Base-by-base conservation (phyloP, 2,888 invertebrate genomes). In the Archips crataeganus region DNA sequence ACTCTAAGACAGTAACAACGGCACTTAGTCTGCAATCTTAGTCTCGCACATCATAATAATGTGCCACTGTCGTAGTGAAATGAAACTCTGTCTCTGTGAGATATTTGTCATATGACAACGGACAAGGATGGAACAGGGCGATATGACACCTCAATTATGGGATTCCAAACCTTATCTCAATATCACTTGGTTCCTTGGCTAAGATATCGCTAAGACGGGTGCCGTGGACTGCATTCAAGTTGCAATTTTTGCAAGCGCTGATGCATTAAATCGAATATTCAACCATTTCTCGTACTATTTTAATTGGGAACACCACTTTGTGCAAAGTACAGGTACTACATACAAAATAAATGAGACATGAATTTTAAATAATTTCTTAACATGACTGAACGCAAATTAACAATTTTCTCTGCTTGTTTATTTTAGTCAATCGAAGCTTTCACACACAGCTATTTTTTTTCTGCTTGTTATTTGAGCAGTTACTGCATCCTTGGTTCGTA, bases 201-300 rank as follows among this genome's bases (percentile, higher is more conserved):
- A 10, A 51, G 36, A 10, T 36, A n/a, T 57, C 13, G 54, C 60
- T 36, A 15, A 32, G 39, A 39, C 15, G 49, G 45, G 63, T 47
- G 32, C 49, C n/a, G 39, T 39, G 69, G 61, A 72, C 61, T 75
- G 77, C 73, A 76, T 66, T 70, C 84, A 87, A 80, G 85, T 83
- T 86, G 87, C 90, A 90, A 92, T 92, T 91, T 92, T 88, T 85
- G 83, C 82, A 86, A 82, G 88, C 89, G 84, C 77, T 86, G 87
- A 89, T 86, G 91, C 90, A 88, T 89, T 84, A 89, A 89, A 92
- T 90, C 88, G 87, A 87, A 89, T 88, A 87, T 85, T 85, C 84
- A 79, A 75, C 67, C 23, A 71, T 68, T 68, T 23, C 65, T 75
- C 72, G 68, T 74, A 62, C 60, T 57, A 60, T 23, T 62, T 61